Percentiles rank a stretch among this genome's conserved stretches.
These are phyloP conservation scores for Taenioides sp. DNA, from an alignment of 2,797 vertebrate genomes.

Conservation along the genomic window DNA sequence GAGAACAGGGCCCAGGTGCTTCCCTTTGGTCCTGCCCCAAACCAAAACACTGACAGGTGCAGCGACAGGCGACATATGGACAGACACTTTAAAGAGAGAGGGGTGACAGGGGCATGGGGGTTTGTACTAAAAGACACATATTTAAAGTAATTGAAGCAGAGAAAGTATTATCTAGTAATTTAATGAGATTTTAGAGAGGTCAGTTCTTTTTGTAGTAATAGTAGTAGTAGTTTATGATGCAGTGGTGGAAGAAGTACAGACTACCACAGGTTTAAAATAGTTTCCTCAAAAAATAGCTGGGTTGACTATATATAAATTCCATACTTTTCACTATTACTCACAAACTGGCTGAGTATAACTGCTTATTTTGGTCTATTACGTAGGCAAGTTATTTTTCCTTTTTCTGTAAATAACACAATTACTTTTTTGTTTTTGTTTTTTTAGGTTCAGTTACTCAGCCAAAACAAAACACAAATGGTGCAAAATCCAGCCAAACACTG, in stretches of 20 bases:
- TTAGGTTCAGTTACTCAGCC: not conserved
- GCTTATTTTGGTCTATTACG: not conserved
- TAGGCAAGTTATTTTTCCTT: too few relatives aligned
- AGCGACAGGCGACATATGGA: constrained; percentile 22
- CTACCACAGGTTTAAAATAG: too few relatives aligned
- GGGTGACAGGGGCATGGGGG: too few relatives aligned
- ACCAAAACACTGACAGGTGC: constrained; percentile 41
- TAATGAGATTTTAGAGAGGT: too few relatives aligned
- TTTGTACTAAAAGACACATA: not conserved
- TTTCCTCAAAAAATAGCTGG: too few relatives aligned
- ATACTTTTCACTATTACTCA: not conserved
- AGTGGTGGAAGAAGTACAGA: too few relatives aligned
- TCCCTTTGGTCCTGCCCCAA: constrained; percentile 19
- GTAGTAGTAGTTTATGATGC: too few relatives aligned
- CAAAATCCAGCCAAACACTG: not conserved
- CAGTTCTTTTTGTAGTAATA: too few relatives aligned
- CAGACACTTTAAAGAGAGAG: not conserved
- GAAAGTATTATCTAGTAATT: too few relatives aligned
- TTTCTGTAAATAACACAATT: too few relatives aligned
- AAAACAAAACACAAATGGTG: not conserved
- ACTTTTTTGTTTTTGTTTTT: too few relatives aligned
- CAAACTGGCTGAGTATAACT: not conserved
- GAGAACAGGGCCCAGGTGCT: constrained; percentile 19
- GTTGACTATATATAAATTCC: not conserved
- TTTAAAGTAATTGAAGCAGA: too few relatives aligned